A percentile compares a stretch with the other conserved stretches of the same genome.
These are phyloP conservation scores for Danio choprae DNA, from an alignment of 2,797 vertebrate genomes.

Conservation along the genomic window DNA sequence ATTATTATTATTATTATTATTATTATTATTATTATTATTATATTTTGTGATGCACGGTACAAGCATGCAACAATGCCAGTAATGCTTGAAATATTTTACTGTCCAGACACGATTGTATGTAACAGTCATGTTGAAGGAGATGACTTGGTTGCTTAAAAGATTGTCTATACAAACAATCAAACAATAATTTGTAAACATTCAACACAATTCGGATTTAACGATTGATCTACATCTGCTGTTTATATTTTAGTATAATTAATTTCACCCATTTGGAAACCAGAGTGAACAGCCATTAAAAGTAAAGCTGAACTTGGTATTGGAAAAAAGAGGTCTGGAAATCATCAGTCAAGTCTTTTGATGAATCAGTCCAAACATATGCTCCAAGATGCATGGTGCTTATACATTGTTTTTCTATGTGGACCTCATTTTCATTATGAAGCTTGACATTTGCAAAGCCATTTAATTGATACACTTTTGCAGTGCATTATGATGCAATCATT, in stretches of 20 bases:
- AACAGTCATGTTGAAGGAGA: background rate
- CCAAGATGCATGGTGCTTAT: conserved; percentile 18
- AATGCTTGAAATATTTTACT: background rate
- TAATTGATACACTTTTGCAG: too few relatives aligned
- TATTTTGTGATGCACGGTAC: background rate
- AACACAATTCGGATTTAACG: conserved; percentile 1
- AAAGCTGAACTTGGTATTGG: conserved; percentile 40
- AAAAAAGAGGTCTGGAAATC: conserved; percentile 44
- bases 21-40: too few relatives aligned
- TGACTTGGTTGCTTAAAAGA: background rate
- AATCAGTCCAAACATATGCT: conserved; percentile 37
- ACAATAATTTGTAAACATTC: background rate
- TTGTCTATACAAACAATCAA: background rate
- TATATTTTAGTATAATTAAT: conserved; percentile 34
- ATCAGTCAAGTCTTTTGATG: conserved; percentile 42
- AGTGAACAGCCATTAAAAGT: conserved; percentile 40
- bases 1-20: too few relatives aligned
- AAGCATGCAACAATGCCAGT: background rate
- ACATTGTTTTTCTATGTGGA: conserved; percentile 10
- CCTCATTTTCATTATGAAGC: background rate
- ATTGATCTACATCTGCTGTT: conserved; percentile 34
- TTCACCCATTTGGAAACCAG: conserved; percentile 24
- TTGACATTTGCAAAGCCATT: conserved; percentile 4
- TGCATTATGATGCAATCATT: background rate
- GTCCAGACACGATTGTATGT: background rate